These are phyloP conservation scores for Drosophila mimica DNA, from an alignment of 2,888 invertebrate species.

Conservation along the genomic window DNA sequence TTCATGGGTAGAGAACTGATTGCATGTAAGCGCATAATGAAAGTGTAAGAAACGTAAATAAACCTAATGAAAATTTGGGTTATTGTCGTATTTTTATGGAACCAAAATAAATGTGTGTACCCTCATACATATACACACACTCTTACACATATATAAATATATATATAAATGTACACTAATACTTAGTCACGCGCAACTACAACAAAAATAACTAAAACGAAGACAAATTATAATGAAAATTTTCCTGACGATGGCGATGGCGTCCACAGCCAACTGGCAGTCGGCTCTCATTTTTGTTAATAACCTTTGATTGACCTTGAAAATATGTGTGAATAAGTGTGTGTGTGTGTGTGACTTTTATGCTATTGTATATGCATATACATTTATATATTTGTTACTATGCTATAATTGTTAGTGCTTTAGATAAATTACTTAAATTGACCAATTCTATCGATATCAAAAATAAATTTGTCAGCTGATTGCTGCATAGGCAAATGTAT, in stretches of 20 bases:
- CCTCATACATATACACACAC: slow-evolving; percentile 12
- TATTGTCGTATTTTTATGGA: slow-evolving; percentile 37
- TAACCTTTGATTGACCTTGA: slow-evolving; percentile 83
- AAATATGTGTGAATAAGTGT: slow-evolving; percentile 52
- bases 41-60: slow-evolving; percentile 34
- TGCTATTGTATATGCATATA: slow-evolving; percentile 21
- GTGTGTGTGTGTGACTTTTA: slow-evolving; percentile 8
- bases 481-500: slow-evolving; percentile 34
- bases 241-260: slow-evolving; percentile 47
- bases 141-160: neutral
- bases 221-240: slow-evolving; percentile 40
- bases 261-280: slow-evolving; percentile 18
- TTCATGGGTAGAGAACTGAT: slow-evolving; percentile 19
- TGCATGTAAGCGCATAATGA: slow-evolving; percentile 54
- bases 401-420: slow-evolving; percentile 28
- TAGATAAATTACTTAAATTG: slow-evolving; percentile 64
- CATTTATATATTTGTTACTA: slow-evolving; percentile 8
- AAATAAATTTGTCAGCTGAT: slow-evolving; percentile 28
- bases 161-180: neutral
- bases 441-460: slow-evolving; percentile 26
- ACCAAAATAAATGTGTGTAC: slow-evolving; percentile 44
- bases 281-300: slow-evolving; percentile 63
- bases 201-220: slow-evolving; percentile 41
- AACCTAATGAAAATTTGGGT: slow-evolving; percentile 31
- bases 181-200: slow-evolving; percentile 20